Evolutionary conservation across 2,888 invertebrate species (phyloP).

Genomic region (Tipula lateralis): DNA sequence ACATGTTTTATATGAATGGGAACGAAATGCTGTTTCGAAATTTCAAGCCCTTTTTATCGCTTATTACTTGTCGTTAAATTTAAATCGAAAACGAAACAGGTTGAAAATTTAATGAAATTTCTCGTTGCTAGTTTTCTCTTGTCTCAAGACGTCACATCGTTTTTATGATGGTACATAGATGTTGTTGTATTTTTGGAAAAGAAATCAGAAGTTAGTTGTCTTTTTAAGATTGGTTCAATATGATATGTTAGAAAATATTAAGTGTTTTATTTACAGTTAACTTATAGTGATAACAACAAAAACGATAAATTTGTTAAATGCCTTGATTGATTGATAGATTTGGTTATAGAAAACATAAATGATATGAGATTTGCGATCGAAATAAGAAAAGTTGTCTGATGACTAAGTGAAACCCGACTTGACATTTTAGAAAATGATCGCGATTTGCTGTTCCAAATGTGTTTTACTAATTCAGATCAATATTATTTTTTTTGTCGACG

Average conservation of each 20-base stretch:
- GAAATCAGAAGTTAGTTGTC: neutral
- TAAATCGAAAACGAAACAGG: neutral
- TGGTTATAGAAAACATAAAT: neutral
- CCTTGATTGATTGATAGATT: neutral
- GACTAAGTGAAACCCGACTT: neutral
- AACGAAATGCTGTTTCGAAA: neutral
- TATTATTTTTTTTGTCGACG: too few relatives aligned
- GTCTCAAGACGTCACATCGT: neutral
- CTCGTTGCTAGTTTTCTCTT: neutral
- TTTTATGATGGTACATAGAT: neutral
- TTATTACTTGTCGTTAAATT: neutral
- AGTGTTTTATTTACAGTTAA: neutral
- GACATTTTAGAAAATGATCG: too few relatives aligned
- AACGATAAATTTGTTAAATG: neutral
- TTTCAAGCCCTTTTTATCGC: slow-evolving; percentile 4
- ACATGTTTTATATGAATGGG: neutral
- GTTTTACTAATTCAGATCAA: too few relatives aligned
- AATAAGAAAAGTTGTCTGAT: neutral
- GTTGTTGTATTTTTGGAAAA: neutral
- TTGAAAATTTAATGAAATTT: neutral
- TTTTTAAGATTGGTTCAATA: neutral
- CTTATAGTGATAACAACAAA: neutral
- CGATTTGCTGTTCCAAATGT: too few relatives aligned
- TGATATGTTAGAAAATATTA: neutral
- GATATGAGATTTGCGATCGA: neutral